Evolutionary conservation across 53 echinoderm and acorn worm species (phyloP).

Genomic region (Holothuria scabra): DNA sequence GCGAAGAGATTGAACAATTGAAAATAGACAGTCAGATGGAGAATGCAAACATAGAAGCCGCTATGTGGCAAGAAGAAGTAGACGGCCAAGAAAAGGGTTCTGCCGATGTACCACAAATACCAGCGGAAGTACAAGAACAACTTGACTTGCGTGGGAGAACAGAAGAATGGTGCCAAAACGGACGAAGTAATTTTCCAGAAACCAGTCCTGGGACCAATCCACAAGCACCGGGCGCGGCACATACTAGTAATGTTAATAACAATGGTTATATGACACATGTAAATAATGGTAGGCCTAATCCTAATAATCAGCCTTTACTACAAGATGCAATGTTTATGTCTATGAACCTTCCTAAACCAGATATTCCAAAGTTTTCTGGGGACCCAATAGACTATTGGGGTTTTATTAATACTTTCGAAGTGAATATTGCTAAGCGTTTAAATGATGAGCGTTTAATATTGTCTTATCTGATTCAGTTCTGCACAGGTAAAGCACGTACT

Average conservation of each 20-base stretch:
- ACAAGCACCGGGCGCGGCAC: neutral
- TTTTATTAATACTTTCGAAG: slow-evolving; percentile 67
- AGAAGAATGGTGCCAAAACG: slow-evolving; percentile 40
- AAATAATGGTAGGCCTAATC: slow-evolving; percentile 6
- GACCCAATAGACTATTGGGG: slow-evolving; percentile 73
- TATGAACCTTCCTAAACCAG: slow-evolving; percentile 73
- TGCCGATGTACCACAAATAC: slow-evolving; percentile 1
- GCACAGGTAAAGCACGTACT: slow-evolving; percentile 54
- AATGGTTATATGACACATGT: slow-evolving; percentile 2
- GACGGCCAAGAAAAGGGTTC: neutral
- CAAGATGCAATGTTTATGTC: slow-evolving; percentile 55
- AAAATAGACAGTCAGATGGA: slow-evolving; percentile 44
- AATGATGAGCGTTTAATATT: slow-evolving; percentile 45
- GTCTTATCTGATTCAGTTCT: slow-evolving; percentile 63
- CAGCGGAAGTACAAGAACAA: neutral
- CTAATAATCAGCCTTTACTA: slow-evolving; percentile 1
- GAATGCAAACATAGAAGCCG: slow-evolving; percentile 52
- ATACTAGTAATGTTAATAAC: neutral
- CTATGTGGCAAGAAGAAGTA: slow-evolving; percentile 62
- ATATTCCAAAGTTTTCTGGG: slow-evolving; percentile 62
- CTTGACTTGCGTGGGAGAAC: slow-evolving; percentile 16
- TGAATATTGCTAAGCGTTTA: slow-evolving; percentile 49
- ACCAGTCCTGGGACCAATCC: neutral
- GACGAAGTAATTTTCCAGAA: neutral
- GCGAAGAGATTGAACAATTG: slow-evolving; percentile 44